These are phyloP conservation scores for Drosophila mimica DNA, from an alignment of 2,888 invertebrate genomes.

Conservation along the genomic window DNA sequence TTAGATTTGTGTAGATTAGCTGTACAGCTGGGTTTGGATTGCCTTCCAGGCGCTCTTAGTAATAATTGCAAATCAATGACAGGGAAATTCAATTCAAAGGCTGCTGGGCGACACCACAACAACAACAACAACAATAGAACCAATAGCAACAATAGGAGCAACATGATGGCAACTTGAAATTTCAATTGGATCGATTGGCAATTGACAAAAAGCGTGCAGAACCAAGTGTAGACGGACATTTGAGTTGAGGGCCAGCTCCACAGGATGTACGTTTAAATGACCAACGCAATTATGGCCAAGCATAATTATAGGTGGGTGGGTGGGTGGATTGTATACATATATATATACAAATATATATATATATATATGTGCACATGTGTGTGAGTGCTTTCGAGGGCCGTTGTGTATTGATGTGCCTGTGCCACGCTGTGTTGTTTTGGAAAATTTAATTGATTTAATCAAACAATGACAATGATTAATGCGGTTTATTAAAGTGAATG, in stretches of 20 bases:
- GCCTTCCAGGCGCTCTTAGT: slow-evolving; percentile 66
- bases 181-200: slow-evolving; percentile 61
- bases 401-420: slow-evolving; percentile 2
- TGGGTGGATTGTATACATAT: background rate
- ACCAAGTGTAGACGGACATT: slow-evolving; percentile 42
- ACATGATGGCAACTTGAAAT: slow-evolving; percentile 42
- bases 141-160: slow-evolving; percentile 20
- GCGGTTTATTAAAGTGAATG: slow-evolving; percentile 15
- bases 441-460: slow-evolving; percentile 65
- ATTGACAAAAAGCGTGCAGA: slow-evolving; percentile 55
- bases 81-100: slow-evolving; percentile 65
- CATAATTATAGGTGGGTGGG: slow-evolving; percentile 40
- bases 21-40: slow-evolving; percentile 40
- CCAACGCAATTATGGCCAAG: slow-evolving; percentile 66
- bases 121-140: slow-evolving; percentile 20
- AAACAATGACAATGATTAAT: slow-evolving; percentile 63
- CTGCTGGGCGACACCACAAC: slow-evolving; percentile 49
- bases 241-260: slow-evolving; percentile 15
- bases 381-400: background rate
- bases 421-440: slow-evolving; percentile 17
- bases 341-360: background rate
- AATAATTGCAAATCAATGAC: slow-evolving; percentile 79
- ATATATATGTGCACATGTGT: background rate
- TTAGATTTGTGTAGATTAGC: slow-evolving; percentile 56
- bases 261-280: slow-evolving; percentile 60